Percentiles rank a stretch among this genome's conserved stretches.
phyloP scores from a whole-genome alignment of 2,888 invertebrate species.

The Oligia latruncula region DNA sequence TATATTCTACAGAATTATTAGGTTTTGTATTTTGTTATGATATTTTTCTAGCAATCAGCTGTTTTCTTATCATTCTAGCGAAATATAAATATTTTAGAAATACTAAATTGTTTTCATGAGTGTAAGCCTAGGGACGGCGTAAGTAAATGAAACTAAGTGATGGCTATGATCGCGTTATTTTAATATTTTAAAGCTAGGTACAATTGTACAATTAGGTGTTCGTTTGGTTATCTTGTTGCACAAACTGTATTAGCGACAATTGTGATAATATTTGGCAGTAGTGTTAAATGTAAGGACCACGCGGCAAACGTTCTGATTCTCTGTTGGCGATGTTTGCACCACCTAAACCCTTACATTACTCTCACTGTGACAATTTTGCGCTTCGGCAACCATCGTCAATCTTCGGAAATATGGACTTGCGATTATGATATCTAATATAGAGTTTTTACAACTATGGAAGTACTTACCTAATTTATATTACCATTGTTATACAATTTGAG shows the following conservation, averaged over 20 bases:
- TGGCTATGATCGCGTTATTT: constrained; percentile 33
- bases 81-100: constrained; percentile 11
- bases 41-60: constrained; percentile 18
- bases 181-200: constrained; percentile 47
- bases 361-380: neutral
- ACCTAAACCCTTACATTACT: neutral
- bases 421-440: neutral
- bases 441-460: neutral
- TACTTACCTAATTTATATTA: neutral
- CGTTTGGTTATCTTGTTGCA: constrained; percentile 62
- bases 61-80: constrained; percentile 21
- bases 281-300: constrained; percentile 68
- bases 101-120: constrained; percentile 12
- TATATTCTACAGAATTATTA: constrained; percentile 4
- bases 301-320: constrained; percentile 59
- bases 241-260: constrained; percentile 66
- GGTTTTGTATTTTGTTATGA: constrained; percentile 16
- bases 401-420: neutral
- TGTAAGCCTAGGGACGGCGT: constrained; percentile 24
- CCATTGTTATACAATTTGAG: neutral
- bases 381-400: neutral
- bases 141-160: constrained; percentile 26
- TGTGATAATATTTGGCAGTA: constrained; percentile 71
- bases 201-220: constrained; percentile 42
- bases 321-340: constrained; percentile 50